phyloP scores from a whole-genome alignment of 2,113 vertebrate species.

The Corythornis madagascariensis region DNA sequence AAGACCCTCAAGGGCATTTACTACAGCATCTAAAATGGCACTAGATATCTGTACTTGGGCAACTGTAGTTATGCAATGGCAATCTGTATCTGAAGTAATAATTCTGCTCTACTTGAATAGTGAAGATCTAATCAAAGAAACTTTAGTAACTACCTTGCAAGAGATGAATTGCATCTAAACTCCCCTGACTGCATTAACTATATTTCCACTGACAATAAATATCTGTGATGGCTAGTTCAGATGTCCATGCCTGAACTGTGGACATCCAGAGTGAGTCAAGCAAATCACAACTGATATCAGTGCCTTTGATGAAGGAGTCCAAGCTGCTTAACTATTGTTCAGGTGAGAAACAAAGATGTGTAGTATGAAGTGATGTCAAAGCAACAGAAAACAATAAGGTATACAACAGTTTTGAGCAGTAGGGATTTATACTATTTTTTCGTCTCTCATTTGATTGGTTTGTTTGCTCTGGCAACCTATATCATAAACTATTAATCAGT shows the following conservation, averaged over 20 bases:
- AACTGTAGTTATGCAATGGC: background rate
- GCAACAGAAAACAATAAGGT: background rate
- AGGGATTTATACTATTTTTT: background rate
- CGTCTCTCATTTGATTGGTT: background rate
- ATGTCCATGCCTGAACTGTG: background rate
- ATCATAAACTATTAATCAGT: background rate
- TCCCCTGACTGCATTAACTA: background rate
- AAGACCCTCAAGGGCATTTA: background rate
- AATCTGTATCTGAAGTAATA: background rate
- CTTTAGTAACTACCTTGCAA: background rate
- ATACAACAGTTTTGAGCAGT: background rate
- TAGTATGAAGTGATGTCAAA: background rate
- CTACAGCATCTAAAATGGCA: background rate
- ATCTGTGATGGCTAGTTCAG: background rate
- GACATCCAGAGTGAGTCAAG: background rate
- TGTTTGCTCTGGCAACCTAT: background rate
- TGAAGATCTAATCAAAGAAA: background rate
- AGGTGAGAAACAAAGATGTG: background rate
- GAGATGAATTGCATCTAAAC: background rate
- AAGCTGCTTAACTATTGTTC: rapidly evolving
- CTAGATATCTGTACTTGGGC: background rate
- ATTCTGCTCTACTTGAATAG: background rate
- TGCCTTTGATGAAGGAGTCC: background rate
- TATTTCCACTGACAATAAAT: background rate
- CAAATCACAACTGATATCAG: background rate